Evolutionary conservation across 2,797 vertebrate species (phyloP), one percentile per base, ranked within the genome.

Genomic region (Dicrostonyx torquatus): DNA sequence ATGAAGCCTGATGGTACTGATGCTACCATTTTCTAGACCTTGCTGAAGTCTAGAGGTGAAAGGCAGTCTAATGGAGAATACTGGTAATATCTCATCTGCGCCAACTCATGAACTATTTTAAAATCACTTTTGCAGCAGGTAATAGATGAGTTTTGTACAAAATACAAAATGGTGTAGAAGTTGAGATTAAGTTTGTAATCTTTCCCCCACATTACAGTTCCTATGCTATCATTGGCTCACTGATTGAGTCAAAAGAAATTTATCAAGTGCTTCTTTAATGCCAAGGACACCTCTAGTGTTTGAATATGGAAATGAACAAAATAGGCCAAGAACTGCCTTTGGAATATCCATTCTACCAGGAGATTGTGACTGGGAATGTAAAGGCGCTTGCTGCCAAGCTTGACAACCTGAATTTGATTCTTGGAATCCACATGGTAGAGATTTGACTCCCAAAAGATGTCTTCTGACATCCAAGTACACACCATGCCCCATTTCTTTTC

Each of bases 51-150:
- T 87, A 58, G 78, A 80, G 48, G 3, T 87, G 73, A 78, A 86
- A 82, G 68, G 34, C 53, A 89, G 24, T 72, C 43, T 78, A 75
- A 48, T 90, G 53, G 94, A 75, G 53, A 88, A 78, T n/a, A 53
- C 31, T 83, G 77, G 77, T 60, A 60, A 89, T n/a, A 76, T 78
- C 13, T 89, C 14, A 76, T 34, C n/a, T 75, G 55, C 15, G 26
- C 73, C 40, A 87, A n/a, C 34, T 87, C 29, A 82, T 84, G 58
- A 68, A 37, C 31, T 64, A 24, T 86, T 94, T 72, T 55, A 0
- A 93, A 29, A 75, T 64, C 6, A 50, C 24, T 68, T 89, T 88
- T 92, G 60, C 58, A 92, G 83, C 43, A 84, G 60, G 18, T 77
- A 87, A 70, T 88, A 55, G 70, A n/a, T 58, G 15, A 58, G 10